phyloP scores from a whole-genome alignment of 1,140 invertebrate genomes.

The Drosophila kepulauana region DNA sequence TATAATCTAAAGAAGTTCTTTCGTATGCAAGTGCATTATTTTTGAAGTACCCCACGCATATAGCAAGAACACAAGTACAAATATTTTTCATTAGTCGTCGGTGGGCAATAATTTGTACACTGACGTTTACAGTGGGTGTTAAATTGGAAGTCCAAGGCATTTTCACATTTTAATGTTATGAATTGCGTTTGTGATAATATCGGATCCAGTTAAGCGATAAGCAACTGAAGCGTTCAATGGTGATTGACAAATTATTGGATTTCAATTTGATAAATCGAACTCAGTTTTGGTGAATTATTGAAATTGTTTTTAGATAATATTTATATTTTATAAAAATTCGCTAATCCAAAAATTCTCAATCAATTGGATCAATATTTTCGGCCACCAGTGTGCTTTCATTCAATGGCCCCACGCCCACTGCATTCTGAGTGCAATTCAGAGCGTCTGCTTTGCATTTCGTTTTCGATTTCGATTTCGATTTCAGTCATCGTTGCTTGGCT shows the following conservation, averaged over 20 bases:
- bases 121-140: slow-evolving; percentile 65
- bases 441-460: slow-evolving; percentile 48
- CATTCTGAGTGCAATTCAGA: slow-evolving; percentile 18
- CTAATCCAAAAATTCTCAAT: background rate
- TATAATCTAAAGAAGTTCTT: background rate
- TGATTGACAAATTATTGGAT: slow-evolving; percentile 7
- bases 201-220: background rate
- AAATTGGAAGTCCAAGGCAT: slow-evolving; percentile 51
- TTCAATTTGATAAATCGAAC: background rate
- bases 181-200: slow-evolving; percentile 15
- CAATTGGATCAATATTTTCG: background rate
- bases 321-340: background rate
- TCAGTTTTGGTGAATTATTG: background rate
- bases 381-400: slow-evolving; percentile 17
- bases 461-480: slow-evolving; percentile 40
- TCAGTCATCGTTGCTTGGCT: slow-evolving; percentile 45
- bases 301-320: background rate
- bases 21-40: background rate
- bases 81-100: slow-evolving; percentile 72
- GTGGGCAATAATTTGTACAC: slow-evolving; percentile 57
- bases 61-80: slow-evolving; percentile 60
- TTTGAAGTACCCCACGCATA: slow-evolving; percentile 18
- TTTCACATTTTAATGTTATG: background rate
- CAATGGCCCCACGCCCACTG: background rate
- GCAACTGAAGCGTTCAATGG: slow-evolving; percentile 15